These are phyloP conservation scores for Spinus olivaceus DNA, from an alignment of 2,797 vertebrate species.

Conservation along the genomic window DNA sequence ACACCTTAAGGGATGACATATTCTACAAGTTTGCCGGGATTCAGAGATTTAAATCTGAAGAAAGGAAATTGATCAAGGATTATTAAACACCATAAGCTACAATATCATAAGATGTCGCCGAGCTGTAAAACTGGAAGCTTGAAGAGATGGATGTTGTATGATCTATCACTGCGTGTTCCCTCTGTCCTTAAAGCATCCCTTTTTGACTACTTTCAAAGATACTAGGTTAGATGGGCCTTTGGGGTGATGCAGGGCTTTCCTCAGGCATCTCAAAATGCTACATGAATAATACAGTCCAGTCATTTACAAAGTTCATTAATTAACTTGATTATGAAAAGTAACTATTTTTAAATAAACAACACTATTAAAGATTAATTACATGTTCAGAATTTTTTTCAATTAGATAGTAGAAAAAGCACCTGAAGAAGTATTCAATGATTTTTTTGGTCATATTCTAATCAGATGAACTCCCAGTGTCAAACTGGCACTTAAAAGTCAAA, in stretches of 20 bases:
- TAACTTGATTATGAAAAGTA: background rate
- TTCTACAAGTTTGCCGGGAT: background rate
- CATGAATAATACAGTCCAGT: background rate
- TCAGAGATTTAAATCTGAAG: background rate
- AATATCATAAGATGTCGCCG: background rate
- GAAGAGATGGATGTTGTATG: background rate
- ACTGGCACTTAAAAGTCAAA: background rate
- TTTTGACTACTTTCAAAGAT: background rate
- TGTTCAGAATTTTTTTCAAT: background rate
- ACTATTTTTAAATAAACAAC: background rate
- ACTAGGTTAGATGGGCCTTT: background rate
- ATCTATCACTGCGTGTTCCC: background rate
- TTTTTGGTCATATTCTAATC: background rate
- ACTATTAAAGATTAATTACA: background rate
- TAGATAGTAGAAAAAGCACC: background rate
- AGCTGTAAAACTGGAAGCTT: background rate
- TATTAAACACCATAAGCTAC: background rate
- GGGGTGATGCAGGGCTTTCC: background rate
- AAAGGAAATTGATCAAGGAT: background rate
- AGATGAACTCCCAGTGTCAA: background rate
- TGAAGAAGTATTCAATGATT: background rate
- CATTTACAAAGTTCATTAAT: background rate
- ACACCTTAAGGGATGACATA: background rate
- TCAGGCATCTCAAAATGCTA: background rate
- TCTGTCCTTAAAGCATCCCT: background rate